Evolutionary conservation across 2,888 invertebrate species (phyloP).

Genomic region (Harpagoxenus sublaevis): DNA sequence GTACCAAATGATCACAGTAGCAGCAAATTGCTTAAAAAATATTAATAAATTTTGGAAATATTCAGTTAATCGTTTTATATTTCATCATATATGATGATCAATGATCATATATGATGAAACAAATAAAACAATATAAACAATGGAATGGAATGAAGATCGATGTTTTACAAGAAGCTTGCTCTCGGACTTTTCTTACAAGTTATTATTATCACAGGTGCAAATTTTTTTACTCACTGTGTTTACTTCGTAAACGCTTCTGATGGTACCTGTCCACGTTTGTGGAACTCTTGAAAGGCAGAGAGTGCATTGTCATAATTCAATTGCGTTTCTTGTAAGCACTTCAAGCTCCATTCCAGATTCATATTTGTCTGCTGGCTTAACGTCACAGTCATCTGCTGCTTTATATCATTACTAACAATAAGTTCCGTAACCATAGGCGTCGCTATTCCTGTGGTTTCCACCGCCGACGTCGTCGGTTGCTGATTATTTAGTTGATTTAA

Average conservation of each 20-base stretch:
- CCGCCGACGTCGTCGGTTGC: background rate
- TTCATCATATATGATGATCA: background rate
- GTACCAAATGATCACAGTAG: background rate
- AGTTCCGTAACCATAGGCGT: constrained; percentile 62
- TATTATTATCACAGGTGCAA: constrained; percentile 10
- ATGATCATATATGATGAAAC: background rate
- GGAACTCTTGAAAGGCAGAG: constrained; percentile 92
- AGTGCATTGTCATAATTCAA: constrained; percentile 95
- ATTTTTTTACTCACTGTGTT: constrained; percentile 72
- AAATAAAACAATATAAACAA: background rate
- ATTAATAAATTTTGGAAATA: background rate
- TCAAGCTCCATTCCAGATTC: constrained; percentile 92
- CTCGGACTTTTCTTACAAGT: background rate
- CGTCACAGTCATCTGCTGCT: constrained; percentile 91
- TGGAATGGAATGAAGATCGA: background rate
- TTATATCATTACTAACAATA: constrained; percentile 75
- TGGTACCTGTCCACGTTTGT: constrained; percentile 93
- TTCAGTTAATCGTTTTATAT: background rate
- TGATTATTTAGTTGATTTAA: constrained; percentile 28
- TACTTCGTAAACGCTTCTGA: constrained; percentile 93
- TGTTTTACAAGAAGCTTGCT: background rate
- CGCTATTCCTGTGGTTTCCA: background rate
- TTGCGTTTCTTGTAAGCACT: constrained; percentile 94
- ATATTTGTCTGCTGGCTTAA: constrained; percentile 93
- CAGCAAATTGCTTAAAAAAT: background rate